Evolutionary conservation across 2,888 invertebrate genomes (phyloP).

Genomic region (Sympetrum striolatum): DNA sequence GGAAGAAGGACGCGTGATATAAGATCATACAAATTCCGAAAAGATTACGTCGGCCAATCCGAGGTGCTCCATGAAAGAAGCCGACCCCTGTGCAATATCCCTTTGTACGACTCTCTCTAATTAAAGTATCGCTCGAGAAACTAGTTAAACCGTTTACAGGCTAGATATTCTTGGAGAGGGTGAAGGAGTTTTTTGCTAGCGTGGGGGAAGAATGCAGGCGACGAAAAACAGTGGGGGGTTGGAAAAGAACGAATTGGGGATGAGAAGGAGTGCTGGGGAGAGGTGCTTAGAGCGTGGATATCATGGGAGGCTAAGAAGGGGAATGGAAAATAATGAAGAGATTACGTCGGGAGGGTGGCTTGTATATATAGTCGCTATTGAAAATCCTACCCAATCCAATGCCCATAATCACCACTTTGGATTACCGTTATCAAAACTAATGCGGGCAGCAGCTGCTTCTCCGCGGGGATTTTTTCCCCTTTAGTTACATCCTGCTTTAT

Average conservation of each 20-base stretch:
- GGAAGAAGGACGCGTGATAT: not conserved
- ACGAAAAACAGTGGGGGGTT: not conserved
- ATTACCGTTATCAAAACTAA: not conserved
- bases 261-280: not conserved
- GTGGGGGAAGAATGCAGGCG: not conserved
- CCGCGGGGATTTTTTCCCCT: not conserved
- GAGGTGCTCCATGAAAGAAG: not conserved
- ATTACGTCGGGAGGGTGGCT: not conserved
- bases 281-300: not conserved
- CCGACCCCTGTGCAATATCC: not conserved
- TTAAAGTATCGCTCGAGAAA: not conserved
- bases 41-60: not conserved
- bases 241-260: not conserved
- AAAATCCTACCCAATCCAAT: not conserved
- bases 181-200: not conserved
- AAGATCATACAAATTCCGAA: not conserved
- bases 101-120: not conserved
- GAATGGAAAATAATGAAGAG: not conserved
- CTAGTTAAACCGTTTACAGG: not conserved
- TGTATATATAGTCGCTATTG: not conserved
- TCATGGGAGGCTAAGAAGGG: not conserved
- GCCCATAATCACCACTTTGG: not conserved
- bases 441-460: not conserved
- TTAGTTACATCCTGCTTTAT: not conserved
- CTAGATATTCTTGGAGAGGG: not conserved